phyloP scores from a whole-genome alignment of 2,888 invertebrate species.

The Tholera decimalis region DNA sequence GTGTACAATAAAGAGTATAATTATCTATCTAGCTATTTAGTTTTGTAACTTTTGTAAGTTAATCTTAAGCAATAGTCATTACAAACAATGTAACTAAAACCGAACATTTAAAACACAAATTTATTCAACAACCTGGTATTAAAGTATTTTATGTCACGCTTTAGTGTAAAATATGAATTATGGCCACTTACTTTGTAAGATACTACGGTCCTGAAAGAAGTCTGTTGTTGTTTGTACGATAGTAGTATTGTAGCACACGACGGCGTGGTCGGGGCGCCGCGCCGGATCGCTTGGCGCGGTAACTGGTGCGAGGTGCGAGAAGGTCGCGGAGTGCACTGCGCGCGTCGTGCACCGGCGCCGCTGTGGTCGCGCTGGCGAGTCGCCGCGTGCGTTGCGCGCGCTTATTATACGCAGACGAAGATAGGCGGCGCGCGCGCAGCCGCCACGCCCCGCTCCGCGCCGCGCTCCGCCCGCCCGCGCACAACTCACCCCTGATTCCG shows the following conservation, averaged over 20 bases:
- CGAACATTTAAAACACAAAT: not conserved
- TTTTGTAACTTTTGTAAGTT: conserved; percentile 2
- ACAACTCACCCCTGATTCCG: conserved; percentile 62
- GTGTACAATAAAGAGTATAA: no score
- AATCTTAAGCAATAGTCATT: conserved; percentile 1
- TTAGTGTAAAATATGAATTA: conserved; percentile 10
- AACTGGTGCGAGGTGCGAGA: conserved; percentile 50
- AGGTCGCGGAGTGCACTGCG: conserved; percentile 59
- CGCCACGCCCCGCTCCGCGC: conserved; percentile 82
- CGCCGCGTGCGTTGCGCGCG: conserved; percentile 74
- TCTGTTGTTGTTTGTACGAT: conserved; percentile 50
- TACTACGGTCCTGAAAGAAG: conserved; percentile 36
- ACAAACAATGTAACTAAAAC: conserved; percentile 7
- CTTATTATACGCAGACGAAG: conserved; percentile 76
- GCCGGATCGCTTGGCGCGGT: conserved; percentile 63
- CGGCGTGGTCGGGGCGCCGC: conserved; percentile 61
- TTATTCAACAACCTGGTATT: not conserved
- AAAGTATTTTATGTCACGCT: not conserved
- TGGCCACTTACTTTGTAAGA: conserved; percentile 49
- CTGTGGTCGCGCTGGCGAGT: conserved; percentile 70
- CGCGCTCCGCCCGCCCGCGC: conserved; percentile 79
- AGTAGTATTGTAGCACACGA: conserved; percentile 35
- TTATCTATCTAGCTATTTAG: no score
- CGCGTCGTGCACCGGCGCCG: conserved; percentile 76
- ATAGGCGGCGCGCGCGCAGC: conserved; percentile 84